Percentiles rank a stretch among this genome's conserved stretches.
Evolutionary conservation across 2,888 invertebrate species (phyloP).

Genomic region (Pheosia tremula): DNA sequence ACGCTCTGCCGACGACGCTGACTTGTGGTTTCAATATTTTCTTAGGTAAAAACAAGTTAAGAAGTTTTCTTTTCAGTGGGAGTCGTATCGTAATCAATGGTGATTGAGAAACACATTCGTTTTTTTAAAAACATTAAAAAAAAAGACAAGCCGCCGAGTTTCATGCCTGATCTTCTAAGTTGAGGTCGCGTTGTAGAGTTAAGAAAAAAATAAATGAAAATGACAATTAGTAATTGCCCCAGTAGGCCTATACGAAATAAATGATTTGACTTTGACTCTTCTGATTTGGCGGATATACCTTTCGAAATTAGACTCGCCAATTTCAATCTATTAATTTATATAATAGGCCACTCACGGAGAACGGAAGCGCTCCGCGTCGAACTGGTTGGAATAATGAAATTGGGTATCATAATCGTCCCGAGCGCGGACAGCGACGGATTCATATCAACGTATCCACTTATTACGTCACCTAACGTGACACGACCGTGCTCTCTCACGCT

Average conservation of each 20-base stretch:
- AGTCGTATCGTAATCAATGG: no score
- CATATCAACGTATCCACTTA: slow-evolving; percentile 68
- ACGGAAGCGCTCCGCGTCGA: slow-evolving; percentile 47
- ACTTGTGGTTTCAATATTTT: slow-evolving; percentile 12
- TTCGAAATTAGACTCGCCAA: background rate
- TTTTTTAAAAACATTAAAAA: no score
- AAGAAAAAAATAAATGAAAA: no score
- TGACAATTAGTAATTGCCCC: no score
- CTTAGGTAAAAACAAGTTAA: background rate
- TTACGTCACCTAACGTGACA: slow-evolving; percentile 75
- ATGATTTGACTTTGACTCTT: no score
- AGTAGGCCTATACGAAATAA: no score
- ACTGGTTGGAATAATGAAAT: slow-evolving; percentile 52
- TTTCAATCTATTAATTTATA: background rate
- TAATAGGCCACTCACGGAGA: slow-evolving; percentile 6
- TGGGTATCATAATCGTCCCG: slow-evolving; percentile 56
- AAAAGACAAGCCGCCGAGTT: no score
- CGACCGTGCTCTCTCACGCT: slow-evolving; percentile 78
- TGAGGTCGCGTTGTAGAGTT: no score
- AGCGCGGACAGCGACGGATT: slow-evolving; percentile 51
- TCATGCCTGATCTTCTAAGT: no score
- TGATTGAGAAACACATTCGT: no score
- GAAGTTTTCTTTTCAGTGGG: background rate
- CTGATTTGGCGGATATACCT: background rate
- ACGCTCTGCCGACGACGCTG: slow-evolving; percentile 14